phyloP scores from a whole-genome alignment of 2,797 vertebrate species.

The Austrolebias charrua region DNA sequence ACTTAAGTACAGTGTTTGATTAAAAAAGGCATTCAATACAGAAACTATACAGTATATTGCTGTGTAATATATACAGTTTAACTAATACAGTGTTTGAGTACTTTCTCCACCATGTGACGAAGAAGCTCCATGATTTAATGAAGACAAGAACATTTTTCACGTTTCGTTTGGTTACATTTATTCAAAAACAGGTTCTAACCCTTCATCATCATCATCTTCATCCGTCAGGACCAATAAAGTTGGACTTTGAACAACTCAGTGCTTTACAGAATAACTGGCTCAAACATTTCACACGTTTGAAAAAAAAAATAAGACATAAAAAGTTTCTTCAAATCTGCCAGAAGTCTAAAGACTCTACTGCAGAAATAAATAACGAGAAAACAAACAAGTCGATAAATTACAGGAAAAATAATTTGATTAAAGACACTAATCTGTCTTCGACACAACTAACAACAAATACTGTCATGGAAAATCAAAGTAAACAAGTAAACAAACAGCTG shows the following conservation, averaged over 20 bases:
- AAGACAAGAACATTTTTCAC: slow-evolving; percentile 69
- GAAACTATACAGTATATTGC: no score
- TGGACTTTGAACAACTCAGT: slow-evolving; percentile 87
- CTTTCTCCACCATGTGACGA: no score
- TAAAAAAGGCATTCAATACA: no score
- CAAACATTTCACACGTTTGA: slow-evolving; percentile 95
- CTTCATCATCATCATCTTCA: slow-evolving; percentile 58
- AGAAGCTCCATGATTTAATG: neutral
- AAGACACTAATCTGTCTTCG: no score
- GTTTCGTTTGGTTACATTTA: slow-evolving; percentile 99
- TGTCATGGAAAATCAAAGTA: slow-evolving; percentile 89
- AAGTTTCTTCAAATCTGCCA: slow-evolving; percentile 92
- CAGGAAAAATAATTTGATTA: slow-evolving; percentile 85
- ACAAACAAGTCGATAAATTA: slow-evolving; percentile 99
- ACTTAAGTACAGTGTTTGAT: no score
- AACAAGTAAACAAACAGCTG: slow-evolving; percentile 93
- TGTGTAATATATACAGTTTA: no score
- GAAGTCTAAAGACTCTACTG: slow-evolving; percentile 97
- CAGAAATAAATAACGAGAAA: slow-evolving; percentile 99
- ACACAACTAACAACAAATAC: slow-evolving; percentile 29
- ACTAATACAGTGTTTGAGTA: no score
- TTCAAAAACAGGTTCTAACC: slow-evolving; percentile 97
- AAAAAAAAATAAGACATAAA: slow-evolving; percentile 79
- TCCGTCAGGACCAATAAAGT: slow-evolving; percentile 92
- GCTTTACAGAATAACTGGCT: slow-evolving; percentile 97